Base-by-base conservation (phyloP, 2,113 vertebrate species). In the Leptosomus discolor region DNA sequence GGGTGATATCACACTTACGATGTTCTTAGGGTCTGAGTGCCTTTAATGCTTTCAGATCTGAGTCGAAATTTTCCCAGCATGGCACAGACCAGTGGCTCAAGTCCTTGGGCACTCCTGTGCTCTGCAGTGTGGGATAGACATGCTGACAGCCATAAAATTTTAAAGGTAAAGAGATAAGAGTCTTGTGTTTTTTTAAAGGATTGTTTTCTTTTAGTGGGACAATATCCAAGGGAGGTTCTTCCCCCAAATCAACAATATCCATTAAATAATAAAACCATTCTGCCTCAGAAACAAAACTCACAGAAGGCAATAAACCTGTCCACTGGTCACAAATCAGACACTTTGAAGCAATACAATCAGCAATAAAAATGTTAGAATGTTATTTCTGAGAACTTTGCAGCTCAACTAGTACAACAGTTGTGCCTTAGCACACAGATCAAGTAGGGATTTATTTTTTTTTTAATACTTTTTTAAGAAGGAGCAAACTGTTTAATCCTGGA, bases 251-350 rank as follows among this genome's bases (percentile, higher is more conserved):
- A 91, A 32, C 37, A 69, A 32, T 54, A 57, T 43, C 73, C 61
- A 63, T 83, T 63, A 94, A 92, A 69, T 26, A 86, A 92, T 37
- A 58, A 80, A 87, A 61, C 43, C 54, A 51, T 39, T 65, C 61
- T 74, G 91, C 74, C 68, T 81, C 74, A 64, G 65, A 91, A 76
- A 69, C 50, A 15, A 88, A 74, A 74, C 77, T 85, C 58, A 83
- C 58, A 70, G 78, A 91, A 88, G 23, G 67, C 94, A 90, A 90
- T 94, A 94, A 95, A 97, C 92, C 87, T 79, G 87, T 90, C 70
- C 84, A 15, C 61, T 41, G 63, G 74, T 54, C 89, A 96, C 68
- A 41, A 90, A 90, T 90, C 86, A 85, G 81, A 81, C 77, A 43
- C 70, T 92, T 97, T n/a, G 76, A 57, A 91, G 61, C 56, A 89